Percentiles rank a stretch among this genome's conserved stretches.
phyloP scores from a whole-genome alignment of 2,888 invertebrate species.

The Conomelus anceps region DNA sequence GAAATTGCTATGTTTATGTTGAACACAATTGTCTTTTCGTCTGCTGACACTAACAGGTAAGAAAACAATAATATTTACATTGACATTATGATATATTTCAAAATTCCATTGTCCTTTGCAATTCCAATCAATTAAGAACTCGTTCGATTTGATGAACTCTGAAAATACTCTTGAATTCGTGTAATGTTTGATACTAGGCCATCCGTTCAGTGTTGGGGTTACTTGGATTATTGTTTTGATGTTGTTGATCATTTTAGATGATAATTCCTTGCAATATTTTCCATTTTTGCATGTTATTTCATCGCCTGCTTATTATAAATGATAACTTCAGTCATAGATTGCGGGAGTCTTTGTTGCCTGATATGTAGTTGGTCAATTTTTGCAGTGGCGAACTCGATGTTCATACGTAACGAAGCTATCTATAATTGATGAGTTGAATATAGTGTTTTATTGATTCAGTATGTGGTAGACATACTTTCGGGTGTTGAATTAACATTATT shows the following conservation, averaged over 20 bases:
- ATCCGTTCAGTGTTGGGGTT: background rate
- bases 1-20: constrained; percentile 15
- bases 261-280: background rate
- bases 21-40: constrained; percentile 43
- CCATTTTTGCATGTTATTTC: background rate
- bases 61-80: constrained; percentile 28
- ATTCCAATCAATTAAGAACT: background rate
- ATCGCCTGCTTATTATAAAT: background rate
- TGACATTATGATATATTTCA: background rate
- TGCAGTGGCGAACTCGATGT: background rate
- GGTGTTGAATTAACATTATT: background rate
- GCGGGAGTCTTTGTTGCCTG: background rate
- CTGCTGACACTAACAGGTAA: constrained; percentile 56
- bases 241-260: background rate
- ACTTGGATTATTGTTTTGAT: background rate
- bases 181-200: background rate
- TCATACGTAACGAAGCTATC: background rate
- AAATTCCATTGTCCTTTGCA: background rate
- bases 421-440: background rate
- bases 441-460: background rate
- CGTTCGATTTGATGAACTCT: background rate
- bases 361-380: background rate
- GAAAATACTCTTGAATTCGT: background rate
- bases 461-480: background rate
- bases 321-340: background rate